Evolutionary conservation across 2,797 vertebrate genomes (phyloP).

Genomic region (Cuniculus paca): DNA sequence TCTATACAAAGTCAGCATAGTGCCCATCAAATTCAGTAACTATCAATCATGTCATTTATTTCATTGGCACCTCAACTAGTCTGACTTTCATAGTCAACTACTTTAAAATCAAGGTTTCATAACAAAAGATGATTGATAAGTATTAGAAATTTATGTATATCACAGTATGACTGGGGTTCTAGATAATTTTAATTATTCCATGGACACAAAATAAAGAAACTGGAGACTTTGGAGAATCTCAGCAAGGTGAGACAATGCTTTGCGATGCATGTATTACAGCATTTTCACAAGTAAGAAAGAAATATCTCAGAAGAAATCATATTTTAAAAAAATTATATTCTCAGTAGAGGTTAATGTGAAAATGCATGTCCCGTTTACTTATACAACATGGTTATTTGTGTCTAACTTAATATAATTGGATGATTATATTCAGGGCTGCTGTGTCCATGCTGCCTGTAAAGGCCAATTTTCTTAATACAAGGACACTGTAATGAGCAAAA

Average conservation of each 20-base stretch:
- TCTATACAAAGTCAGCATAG: neutral
- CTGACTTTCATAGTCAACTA: neutral
- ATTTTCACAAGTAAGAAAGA: neutral
- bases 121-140: neutral
- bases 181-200: neutral
- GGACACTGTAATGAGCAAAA: neutral
- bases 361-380: conserved; percentile 5
- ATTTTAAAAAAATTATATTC: neutral
- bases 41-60: neutral
- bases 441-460: neutral
- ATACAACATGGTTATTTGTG: neutral
- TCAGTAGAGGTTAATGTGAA: neutral
- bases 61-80: neutral
- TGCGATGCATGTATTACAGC: neutral
- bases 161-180: neutral
- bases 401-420: neutral
- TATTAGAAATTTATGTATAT: neutral
- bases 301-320: neutral
- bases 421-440: neutral
- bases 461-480: conserved; percentile 20
- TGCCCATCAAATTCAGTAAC: neutral
- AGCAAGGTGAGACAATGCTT: neutral
- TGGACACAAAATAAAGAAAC: neutral
- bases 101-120: neutral
- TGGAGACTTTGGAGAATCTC: neutral